Evolutionary conservation across 2,113 vertebrate genomes (phyloP).

Genomic region (Leuciscus idus): DNA sequence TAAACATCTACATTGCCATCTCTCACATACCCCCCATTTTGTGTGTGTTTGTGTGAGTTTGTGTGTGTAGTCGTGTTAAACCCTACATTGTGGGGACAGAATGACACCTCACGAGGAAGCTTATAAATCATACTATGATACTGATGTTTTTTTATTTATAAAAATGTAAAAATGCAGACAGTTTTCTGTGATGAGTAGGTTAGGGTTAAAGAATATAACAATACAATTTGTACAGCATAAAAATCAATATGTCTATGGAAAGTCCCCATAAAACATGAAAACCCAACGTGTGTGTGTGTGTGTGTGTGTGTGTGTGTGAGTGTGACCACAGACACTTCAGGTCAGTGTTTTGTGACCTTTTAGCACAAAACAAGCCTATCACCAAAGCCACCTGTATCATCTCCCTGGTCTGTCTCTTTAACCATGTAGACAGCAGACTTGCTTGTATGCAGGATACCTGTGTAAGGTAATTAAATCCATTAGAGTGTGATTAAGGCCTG

Average conservation of each 20-base stretch:
- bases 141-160: too few species aligned
- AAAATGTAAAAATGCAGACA: too few species aligned
- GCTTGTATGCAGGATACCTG: constrained; percentile 57
- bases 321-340: not conserved
- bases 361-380: constrained; percentile 1
- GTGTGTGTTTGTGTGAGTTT: not conserved
- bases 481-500: constrained; percentile 75
- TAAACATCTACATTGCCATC: not conserved
- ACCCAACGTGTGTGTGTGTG: not conserved
- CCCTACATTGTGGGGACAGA: too few species aligned
- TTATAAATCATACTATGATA: too few species aligned
- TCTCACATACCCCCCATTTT: not conserved
- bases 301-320: not conserved
- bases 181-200: too few species aligned
- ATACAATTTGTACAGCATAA: too few species aligned
- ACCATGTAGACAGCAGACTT: constrained; percentile 64
- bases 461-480: constrained; percentile 68
- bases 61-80: too few species aligned
- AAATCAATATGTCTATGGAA: too few species aligned
- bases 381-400: constrained; percentile 26
- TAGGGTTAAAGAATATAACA: too few species aligned
- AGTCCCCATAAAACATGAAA: too few species aligned
- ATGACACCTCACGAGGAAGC: too few species aligned
- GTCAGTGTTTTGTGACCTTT: not conserved
- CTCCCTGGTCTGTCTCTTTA: constrained; percentile 40